Conservation (phyloP, 2,797 vertebrate genomes). For the Oreonectes daqikongensis region DNA sequence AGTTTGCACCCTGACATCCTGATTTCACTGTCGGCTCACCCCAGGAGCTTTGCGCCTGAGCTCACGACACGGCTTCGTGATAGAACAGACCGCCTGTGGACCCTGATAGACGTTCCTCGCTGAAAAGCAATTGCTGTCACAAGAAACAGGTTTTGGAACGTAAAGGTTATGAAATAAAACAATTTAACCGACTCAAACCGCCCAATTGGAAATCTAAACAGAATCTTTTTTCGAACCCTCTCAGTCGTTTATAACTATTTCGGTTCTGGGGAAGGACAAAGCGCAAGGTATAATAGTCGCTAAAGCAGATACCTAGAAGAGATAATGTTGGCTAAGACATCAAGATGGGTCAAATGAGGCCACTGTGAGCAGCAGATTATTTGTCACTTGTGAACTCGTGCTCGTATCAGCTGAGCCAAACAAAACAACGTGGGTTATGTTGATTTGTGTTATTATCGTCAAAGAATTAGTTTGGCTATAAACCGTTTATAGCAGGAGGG, state of each 20-base stretch:
- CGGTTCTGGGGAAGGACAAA: neutral
- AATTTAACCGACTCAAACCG: conserved; percentile 35
- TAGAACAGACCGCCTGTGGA: conserved; percentile 45
- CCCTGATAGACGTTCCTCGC: conserved; percentile 42
- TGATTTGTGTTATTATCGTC: neutral
- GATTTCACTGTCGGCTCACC: conserved; percentile 44
- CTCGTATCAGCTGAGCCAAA: neutral
- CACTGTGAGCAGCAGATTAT: neutral
- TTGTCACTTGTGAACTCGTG: conserved; percentile 6
- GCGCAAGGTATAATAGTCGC: conserved; percentile 2
- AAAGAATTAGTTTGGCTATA: neutral
- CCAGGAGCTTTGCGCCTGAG: conserved; percentile 42
- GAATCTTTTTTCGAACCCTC: conserved; percentile 1
- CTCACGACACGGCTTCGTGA: conserved; percentile 34
- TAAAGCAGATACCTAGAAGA: conserved; percentile 18
- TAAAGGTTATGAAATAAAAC: conserved; percentile 44
- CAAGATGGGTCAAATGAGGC: conserved; percentile 25
- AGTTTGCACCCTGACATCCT: conserved; percentile 49
- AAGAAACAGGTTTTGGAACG: conserved; percentile 19
- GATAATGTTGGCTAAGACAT: conserved; percentile 27
- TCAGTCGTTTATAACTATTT: conserved; percentile 19
- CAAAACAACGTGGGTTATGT: neutral
- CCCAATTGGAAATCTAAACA: conserved; percentile 16
- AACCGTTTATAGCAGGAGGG: neutral
- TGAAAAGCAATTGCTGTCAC: conserved; percentile 41